A percentile compares a stretch with the other conserved stretches of the same genome.
These are phyloP conservation scores for Tachysurus vachellii DNA, from an alignment of 2,113 vertebrate genomes.

Conservation along the genomic window DNA sequence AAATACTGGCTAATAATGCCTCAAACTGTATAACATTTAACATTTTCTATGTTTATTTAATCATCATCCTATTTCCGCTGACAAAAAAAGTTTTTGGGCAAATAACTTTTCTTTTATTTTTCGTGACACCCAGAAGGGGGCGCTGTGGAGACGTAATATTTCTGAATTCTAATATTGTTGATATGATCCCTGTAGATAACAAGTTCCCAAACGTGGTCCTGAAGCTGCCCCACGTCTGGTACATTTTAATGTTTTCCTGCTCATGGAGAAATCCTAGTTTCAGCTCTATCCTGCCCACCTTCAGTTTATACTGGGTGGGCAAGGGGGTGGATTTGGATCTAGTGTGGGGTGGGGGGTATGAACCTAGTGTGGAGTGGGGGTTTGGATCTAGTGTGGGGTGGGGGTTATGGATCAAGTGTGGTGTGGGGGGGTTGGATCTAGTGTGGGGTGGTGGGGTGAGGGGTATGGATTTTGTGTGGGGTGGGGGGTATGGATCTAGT, in stretches of 20 bases:
- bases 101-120: background rate
- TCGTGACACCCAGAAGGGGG: constrained; percentile 54
- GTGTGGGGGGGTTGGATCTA: background rate
- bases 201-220: background rate
- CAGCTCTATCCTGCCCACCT: background rate
- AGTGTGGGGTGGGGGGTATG: background rate
- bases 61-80: background rate
- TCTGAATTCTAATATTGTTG: background rate
- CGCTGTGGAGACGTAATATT: constrained; percentile 43
- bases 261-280: too few species aligned
- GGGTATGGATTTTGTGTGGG: too few species aligned
- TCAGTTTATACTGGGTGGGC: background rate
- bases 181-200: background rate
- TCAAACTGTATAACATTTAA: background rate
- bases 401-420: too few species aligned
- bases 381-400: background rate
- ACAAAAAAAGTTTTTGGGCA: background rate
- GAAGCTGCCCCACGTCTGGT: background rate
- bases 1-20: background rate
- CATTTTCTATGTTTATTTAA: background rate
- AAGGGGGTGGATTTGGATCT: background rate
- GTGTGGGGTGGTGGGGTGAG: background rate
- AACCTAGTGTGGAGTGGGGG: too few species aligned
- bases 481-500: too few species aligned
- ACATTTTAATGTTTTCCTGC: background rate